These are phyloP conservation scores for Thomomys bottae DNA, from an alignment of 2,113 vertebrate genomes.

Conservation along the genomic window DNA sequence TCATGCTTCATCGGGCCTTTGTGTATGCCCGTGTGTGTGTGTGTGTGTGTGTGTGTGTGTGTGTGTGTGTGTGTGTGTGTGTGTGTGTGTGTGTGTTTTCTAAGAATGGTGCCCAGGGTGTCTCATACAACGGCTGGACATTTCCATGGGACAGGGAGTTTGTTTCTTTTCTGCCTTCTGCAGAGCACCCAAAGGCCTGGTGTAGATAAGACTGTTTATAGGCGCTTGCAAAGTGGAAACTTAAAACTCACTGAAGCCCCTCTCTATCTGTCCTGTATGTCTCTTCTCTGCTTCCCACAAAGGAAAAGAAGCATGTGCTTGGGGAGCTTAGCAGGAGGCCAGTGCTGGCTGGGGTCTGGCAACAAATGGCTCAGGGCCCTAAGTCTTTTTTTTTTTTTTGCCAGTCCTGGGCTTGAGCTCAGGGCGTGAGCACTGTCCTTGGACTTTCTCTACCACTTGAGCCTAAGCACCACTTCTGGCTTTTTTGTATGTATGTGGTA, in stretches of 20 bases:
- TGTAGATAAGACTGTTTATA: not conserved
- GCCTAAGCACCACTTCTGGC: too few species aligned
- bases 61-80: not conserved
- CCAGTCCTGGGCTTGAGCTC: too few species aligned
- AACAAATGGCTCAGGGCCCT: conserved; percentile 15
- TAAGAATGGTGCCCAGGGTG: not conserved
- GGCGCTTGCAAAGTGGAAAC: not conserved
- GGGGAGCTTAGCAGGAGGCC: not conserved
- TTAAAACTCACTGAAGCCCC: not conserved
- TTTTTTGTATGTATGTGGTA: too few species aligned
- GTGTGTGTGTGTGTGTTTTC: not conserved
- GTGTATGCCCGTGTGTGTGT: not conserved
- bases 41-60: not conserved
- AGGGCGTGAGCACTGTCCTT: too few species aligned
- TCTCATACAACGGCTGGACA: not conserved
- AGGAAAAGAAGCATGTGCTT: not conserved
- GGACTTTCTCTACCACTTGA: too few species aligned
- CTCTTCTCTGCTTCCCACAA: not conserved
- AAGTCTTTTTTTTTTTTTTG: too few species aligned
- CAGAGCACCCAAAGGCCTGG: not conserved
- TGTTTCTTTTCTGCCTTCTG: not conserved
- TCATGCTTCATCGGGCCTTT: not conserved
- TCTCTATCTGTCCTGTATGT: not conserved
- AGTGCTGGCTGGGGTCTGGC: not conserved
- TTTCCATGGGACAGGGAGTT: not conserved